A percentile compares a stretch with the other conserved stretches of the same genome.
Conservation (phyloP, 2,113 vertebrate genomes). For the Condylura cristata region DNA sequence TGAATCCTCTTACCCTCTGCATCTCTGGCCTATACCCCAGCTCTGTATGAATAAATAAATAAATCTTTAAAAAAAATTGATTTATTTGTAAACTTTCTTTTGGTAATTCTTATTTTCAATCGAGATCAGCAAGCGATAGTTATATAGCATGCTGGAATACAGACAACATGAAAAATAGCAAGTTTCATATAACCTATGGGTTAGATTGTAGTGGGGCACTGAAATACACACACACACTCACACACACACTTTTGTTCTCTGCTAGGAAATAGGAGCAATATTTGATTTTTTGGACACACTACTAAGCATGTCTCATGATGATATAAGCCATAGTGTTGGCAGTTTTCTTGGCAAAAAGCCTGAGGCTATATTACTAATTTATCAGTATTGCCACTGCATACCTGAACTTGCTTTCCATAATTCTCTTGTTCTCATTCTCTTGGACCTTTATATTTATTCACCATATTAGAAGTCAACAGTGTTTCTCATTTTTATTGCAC, state of each 20-base stretch:
- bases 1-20: too few species aligned
- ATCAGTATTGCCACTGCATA: background rate
- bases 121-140: background rate
- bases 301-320: background rate
- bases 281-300: slow-evolving; percentile 2
- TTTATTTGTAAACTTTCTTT: background rate
- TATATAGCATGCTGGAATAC: background rate
- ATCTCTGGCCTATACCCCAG: too few species aligned
- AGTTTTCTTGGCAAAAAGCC: slow-evolving; percentile 57
- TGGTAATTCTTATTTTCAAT: background rate
- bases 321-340: background rate
- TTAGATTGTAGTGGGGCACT: background rate
- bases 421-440: background rate
- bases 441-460: background rate
- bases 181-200: background rate
- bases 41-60: too few species aligned
- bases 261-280: background rate
- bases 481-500: background rate
- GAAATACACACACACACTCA: background rate
- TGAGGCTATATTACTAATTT: slow-evolving; percentile 54
- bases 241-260: background rate
- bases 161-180: background rate
- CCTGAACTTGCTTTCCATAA: background rate
- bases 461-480: background rate
- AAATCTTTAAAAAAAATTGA: background rate